phyloP scores from a whole-genome alignment of 2,888 invertebrate species.

The Phyllotreta cruciferae region DNA sequence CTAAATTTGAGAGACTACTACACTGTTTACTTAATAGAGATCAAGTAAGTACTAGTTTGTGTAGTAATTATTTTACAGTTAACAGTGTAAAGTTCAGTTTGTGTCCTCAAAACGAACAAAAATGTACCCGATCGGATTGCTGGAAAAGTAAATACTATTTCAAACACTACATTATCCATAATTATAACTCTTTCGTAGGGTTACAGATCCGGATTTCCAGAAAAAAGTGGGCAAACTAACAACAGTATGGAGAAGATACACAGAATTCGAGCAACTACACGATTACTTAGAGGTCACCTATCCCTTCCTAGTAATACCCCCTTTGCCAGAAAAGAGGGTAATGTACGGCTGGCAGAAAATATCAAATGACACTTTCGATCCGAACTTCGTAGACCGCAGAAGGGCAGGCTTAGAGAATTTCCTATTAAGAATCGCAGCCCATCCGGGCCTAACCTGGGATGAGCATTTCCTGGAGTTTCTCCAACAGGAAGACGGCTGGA shows the following conservation, averaged over 20 bases:
- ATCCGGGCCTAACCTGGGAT: constrained; percentile 76
- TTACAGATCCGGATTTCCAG: constrained; percentile 68
- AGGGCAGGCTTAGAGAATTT: constrained; percentile 84
- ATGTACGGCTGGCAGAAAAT: constrained; percentile 81
- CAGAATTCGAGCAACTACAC: constrained; percentile 83
- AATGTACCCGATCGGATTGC: constrained; percentile 31
- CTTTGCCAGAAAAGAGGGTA: constrained; percentile 80
- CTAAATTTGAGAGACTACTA: constrained; percentile 78
- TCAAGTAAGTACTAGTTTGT: constrained; percentile 67
- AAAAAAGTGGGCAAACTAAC: constrained; percentile 68
- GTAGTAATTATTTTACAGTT: constrained; percentile 15
- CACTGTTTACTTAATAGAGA: constrained; percentile 80
- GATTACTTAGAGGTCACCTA: constrained; percentile 79
- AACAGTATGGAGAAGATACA: constrained; percentile 80
- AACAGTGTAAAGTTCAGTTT: constrained; percentile 33
- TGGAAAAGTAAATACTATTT: constrained; percentile 27
- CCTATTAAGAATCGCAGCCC: constrained; percentile 76
- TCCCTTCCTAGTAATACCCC: constrained; percentile 81
- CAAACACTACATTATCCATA: not conserved
- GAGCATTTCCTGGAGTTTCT: constrained; percentile 79
- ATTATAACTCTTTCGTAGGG: constrained; percentile 61
- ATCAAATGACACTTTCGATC: constrained; percentile 80
- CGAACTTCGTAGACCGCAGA: constrained; percentile 84
- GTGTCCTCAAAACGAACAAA: constrained; percentile 15
- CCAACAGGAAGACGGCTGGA: constrained; percentile 81